These are phyloP conservation scores for Neoarius graeffei DNA, from an alignment of 2,113 vertebrate species.

Conservation along the genomic window DNA sequence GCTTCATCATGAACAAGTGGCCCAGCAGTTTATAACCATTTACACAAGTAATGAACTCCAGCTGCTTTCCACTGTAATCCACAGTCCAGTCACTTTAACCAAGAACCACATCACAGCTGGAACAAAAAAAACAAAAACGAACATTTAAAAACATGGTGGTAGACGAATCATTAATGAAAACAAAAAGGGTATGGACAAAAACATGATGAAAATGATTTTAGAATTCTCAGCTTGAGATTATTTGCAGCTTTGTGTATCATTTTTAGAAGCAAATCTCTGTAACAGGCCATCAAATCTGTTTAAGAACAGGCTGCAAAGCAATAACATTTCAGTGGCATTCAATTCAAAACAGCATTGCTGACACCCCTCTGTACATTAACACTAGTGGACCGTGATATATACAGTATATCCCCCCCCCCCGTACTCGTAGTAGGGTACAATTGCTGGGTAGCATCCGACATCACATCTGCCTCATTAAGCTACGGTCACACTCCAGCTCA, in stretches of 20 bases:
- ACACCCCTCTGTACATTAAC: background rate
- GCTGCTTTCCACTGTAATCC: constrained; percentile 5
- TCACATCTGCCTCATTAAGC: too few species aligned
- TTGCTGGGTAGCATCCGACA: too few species aligned
- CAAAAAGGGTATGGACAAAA: background rate
- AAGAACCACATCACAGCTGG: background rate
- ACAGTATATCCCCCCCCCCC: too few species aligned
- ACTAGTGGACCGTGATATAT: too few species aligned
- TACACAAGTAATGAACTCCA: background rate
- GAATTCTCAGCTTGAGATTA: background rate
- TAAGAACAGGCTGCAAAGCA: background rate
- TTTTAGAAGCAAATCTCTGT: background rate
- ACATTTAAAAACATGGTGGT: background rate
- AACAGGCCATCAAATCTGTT: background rate
- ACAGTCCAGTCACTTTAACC: background rate
- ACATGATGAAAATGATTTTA: background rate
- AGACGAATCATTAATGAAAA: background rate
- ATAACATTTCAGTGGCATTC: background rate
- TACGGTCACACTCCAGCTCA: too few species aligned
- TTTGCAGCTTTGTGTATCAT: background rate
- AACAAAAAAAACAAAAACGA: background rate
- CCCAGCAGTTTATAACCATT: background rate
- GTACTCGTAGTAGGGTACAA: too few species aligned
- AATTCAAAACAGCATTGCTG: background rate
- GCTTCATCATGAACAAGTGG: background rate